These are phyloP conservation scores for Eudasyphora cyanicolor DNA, from an alignment of 2,888 invertebrate genomes.

Conservation along the genomic window DNA sequence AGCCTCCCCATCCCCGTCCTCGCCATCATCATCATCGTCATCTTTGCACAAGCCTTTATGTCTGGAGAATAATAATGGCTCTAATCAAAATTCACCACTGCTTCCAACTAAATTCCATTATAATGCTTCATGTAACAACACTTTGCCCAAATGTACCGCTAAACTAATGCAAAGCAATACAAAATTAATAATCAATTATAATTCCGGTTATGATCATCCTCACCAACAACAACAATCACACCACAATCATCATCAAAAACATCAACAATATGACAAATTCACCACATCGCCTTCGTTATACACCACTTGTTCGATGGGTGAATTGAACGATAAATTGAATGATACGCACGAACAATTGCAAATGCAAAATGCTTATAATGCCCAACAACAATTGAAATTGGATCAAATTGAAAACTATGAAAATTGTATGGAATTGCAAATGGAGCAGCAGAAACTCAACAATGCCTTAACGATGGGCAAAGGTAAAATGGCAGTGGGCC, in stretches of 20 bases:
- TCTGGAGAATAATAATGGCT: constrained; percentile 12
- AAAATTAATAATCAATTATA: constrained; percentile 76
- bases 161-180: constrained; percentile 60
- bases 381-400: constrained; percentile 77
- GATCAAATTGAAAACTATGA: constrained; percentile 78
- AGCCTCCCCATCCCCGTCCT: constrained; percentile 28
- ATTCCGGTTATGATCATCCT: constrained; percentile 72
- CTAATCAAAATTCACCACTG: constrained; percentile 53
- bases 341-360: constrained; percentile 69
- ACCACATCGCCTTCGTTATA: constrained; percentile 39
- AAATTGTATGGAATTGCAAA: constrained; percentile 74
- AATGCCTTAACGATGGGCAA: constrained; percentile 39
- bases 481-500: constrained; percentile 37
- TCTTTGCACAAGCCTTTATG: constrained; percentile 41
- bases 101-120: constrained; percentile 39
- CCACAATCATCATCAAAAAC: constrained; percentile 66
- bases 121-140: constrained; percentile 46
- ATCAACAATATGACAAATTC: constrained; percentile 62
- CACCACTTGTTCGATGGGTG: constrained; percentile 40
- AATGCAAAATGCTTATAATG: constrained; percentile 76
- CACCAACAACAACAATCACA: constrained; percentile 62
- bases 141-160: constrained; percentile 62
- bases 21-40: constrained; percentile 45
- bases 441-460: constrained; percentile 68
- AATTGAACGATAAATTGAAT: constrained; percentile 57